Percentiles rank a stretch among this genome's conserved stretches.
phyloP scores from a whole-genome alignment of 2,888 invertebrate genomes.

The Oscheius sp. region DNA sequence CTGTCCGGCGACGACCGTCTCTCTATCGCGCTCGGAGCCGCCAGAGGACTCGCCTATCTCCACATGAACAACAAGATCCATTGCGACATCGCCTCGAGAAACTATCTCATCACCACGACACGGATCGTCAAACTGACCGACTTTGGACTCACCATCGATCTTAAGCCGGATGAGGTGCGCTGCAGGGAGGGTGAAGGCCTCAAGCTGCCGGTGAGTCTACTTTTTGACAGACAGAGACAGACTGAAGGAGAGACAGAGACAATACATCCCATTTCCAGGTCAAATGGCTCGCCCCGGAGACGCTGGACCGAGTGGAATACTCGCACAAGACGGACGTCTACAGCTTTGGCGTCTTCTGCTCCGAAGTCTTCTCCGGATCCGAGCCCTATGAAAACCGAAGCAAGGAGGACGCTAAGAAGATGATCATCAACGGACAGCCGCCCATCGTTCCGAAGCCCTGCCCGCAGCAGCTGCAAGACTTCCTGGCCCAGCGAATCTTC shows the following conservation, averaged over 20 bases:
- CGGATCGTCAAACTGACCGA: slow-evolving; percentile 45
- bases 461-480: slow-evolving; percentile 27
- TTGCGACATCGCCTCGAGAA: slow-evolving; percentile 22
- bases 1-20: slow-evolving; percentile 1
- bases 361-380: slow-evolving; percentile 39
- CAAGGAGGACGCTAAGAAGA: not conserved
- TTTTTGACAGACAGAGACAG: too few relatives aligned
- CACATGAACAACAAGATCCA: slow-evolving; percentile 9
- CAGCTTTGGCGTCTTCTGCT: slow-evolving; percentile 51
- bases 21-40: slow-evolving; percentile 6
- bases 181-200: not conserved
- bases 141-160: slow-evolving; percentile 44
- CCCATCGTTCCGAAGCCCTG: slow-evolving; percentile 30
- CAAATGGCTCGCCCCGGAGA: slow-evolving; percentile 50
- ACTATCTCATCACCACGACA: slow-evolving; percentile 6
- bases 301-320: slow-evolving; percentile 32
- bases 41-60: slow-evolving; percentile 10
- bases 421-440: slow-evolving; percentile 1
- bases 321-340: slow-evolving; percentile 47
- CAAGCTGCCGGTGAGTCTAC: too few relatives aligned
- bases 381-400: not conserved
- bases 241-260: not conserved
- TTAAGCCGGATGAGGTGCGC: slow-evolving; percentile 16
- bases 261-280: slow-evolving; percentile 36
- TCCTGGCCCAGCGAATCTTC: not conserved